A percentile compares a stretch with the other conserved stretches of the same genome.
These are phyloP conservation scores for Drepanosiphum platanoidis DNA, from an alignment of 2,888 invertebrate genomes.

Conservation along the genomic window DNA sequence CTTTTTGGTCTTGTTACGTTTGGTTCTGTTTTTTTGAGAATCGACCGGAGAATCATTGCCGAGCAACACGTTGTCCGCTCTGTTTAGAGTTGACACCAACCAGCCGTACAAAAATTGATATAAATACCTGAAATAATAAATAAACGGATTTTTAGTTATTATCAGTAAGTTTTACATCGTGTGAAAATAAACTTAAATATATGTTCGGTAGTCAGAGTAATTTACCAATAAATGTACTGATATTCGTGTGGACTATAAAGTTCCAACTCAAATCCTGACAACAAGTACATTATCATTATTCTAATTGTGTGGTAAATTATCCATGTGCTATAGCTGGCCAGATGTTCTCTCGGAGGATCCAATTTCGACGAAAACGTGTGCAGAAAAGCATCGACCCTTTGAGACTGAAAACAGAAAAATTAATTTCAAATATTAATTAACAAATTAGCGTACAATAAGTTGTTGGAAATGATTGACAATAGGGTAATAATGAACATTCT, in stretches of 20 bases:
- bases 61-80: slow-evolving; percentile 85
- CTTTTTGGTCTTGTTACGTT: slow-evolving; percentile 71
- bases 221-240: slow-evolving; percentile 91
- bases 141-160: too few species aligned
- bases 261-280: slow-evolving; percentile 94
- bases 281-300: slow-evolving; percentile 91
- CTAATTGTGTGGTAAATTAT: slow-evolving; percentile 91
- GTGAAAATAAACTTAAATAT: not conserved
- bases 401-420: slow-evolving; percentile 73
- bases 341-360: slow-evolving; percentile 77
- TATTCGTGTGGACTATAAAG: slow-evolving; percentile 96
- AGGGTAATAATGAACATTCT: too few species aligned
- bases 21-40: slow-evolving; percentile 67
- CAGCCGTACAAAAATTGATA: slow-evolving; percentile 95
- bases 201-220: too few species aligned
- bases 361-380: slow-evolving; percentile 76
- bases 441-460: not conserved
- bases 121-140: slow-evolving; percentile 77
- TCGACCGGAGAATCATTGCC: slow-evolving; percentile 77
- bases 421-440: slow-evolving; percentile 20
- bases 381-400: slow-evolving; percentile 86
- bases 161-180: slow-evolving; percentile 26
- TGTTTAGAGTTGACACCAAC: slow-evolving; percentile 87
- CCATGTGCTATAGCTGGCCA: slow-evolving; percentile 94
- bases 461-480: too few species aligned